These are phyloP conservation scores for Hedychridium roseum DNA, from an alignment of 2,888 invertebrate species.

Conservation along the genomic window DNA sequence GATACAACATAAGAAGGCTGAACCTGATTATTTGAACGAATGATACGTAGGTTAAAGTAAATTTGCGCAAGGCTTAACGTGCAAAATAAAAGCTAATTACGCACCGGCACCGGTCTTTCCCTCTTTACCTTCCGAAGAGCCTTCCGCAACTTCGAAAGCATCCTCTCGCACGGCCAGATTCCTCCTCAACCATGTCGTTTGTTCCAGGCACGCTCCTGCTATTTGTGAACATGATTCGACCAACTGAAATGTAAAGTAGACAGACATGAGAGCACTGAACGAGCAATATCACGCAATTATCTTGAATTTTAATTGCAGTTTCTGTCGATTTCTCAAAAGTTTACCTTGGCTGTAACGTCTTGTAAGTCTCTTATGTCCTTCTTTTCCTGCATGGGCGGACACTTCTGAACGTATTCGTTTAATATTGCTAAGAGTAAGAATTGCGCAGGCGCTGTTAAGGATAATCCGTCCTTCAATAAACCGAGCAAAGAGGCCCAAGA, in stretches of 20 bases:
- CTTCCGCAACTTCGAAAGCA: constrained; percentile 64
- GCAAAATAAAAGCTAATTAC: constrained; percentile 24
- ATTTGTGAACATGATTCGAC: constrained; percentile 84
- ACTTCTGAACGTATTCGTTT: constrained; percentile 84
- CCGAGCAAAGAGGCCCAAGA: constrained; percentile 80
- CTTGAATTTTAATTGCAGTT: too few relatives aligned
- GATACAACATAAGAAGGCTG: too few relatives aligned
- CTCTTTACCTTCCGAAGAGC: constrained; percentile 57
- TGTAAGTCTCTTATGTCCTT: constrained; percentile 84
- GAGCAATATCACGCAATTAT: too few relatives aligned
- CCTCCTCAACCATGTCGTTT: constrained; percentile 86
- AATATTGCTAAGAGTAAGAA: constrained; percentile 81
- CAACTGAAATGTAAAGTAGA: constrained; percentile 64
- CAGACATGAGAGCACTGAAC: constrained; percentile 1
- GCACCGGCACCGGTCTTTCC: constrained; percentile 52
- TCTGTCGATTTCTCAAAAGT: too few relatives aligned
- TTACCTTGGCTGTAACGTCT: constrained; percentile 74
- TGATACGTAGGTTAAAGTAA: too few relatives aligned
- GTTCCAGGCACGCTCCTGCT: constrained; percentile 89
- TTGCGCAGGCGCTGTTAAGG: constrained; percentile 78
- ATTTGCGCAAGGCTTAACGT: too few relatives aligned
- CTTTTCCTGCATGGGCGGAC: constrained; percentile 78
- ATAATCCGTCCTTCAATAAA: constrained; percentile 79
- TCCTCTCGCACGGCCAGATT: constrained; percentile 82
- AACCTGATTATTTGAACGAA: too few relatives aligned